These are phyloP conservation scores for Cenopis cana DNA, from an alignment of 2,888 invertebrate species.

Conservation along the genomic window DNA sequence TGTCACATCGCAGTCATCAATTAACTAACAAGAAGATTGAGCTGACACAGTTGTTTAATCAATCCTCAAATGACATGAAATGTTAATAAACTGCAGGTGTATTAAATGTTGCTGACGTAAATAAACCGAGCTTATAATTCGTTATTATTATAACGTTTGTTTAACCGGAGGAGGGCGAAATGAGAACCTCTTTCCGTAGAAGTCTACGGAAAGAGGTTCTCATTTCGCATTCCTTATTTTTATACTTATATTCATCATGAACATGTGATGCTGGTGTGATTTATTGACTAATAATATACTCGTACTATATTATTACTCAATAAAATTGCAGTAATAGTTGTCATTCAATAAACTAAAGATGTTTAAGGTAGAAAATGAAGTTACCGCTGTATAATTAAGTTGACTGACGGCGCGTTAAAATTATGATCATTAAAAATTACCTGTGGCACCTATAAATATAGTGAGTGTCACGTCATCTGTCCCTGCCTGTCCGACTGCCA, in stretches of 20 bases:
- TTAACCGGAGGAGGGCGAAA: no score
- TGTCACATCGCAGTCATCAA: neutral
- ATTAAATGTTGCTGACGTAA: neutral
- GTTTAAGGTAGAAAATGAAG: slow-evolving; percentile 9
- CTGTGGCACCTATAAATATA: slow-evolving; percentile 26
- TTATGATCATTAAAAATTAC: slow-evolving; percentile 27
- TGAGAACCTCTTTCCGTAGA: no score
- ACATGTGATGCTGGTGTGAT: neutral
- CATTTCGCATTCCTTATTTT: neutral
- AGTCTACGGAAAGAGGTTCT: neutral
- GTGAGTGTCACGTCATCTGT: slow-evolving; percentile 12
- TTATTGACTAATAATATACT: no score
- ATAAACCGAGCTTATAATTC: neutral
- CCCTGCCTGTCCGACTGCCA: slow-evolving; percentile 25
- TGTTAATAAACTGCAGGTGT: slow-evolving; percentile 12
- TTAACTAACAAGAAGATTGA: neutral
- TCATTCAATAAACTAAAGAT: slow-evolving; percentile 13
- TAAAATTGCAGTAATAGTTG: no score
- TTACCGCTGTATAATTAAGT: slow-evolving; percentile 14
- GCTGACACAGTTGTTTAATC: slow-evolving; percentile 6
- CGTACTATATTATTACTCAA: no score
- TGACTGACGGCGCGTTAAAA: slow-evolving; percentile 25
- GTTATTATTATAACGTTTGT: neutral
- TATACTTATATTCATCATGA: neutral
- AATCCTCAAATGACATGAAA: slow-evolving; percentile 2